Percentiles rank a stretch among this genome's conserved stretches.
These are phyloP conservation scores for Charina bottae DNA, from an alignment of 2,113 vertebrate genomes.

Conservation along the genomic window DNA sequence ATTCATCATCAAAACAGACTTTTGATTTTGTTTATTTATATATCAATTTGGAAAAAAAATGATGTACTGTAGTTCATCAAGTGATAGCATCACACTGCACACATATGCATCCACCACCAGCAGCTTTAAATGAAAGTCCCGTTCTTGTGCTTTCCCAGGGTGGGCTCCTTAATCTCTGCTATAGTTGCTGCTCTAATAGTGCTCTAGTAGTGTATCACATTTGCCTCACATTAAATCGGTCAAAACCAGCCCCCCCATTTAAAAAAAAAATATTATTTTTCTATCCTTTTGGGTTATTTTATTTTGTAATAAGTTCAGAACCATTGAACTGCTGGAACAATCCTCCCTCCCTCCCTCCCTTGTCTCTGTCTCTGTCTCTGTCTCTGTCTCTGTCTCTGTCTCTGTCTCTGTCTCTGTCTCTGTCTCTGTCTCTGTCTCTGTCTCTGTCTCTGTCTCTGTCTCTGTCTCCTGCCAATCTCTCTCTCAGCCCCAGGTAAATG, in stretches of 20 bases:
- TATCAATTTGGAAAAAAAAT: neutral
- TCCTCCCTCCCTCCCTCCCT: neutral
- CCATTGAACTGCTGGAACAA: neutral
- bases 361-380: too few species aligned
- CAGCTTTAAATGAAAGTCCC: neutral
- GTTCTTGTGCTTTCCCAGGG: neutral
- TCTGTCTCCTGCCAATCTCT: neutral
- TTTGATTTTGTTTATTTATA: neutral
- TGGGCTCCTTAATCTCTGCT: neutral
- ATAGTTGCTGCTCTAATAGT: neutral
- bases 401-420: too few species aligned
- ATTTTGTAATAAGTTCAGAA: neutral
- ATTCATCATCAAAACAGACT: neutral
- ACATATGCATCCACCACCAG: neutral
- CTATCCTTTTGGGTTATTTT: neutral
- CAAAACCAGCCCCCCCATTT: neutral
- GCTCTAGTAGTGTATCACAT: neutral
- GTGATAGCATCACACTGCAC: neutral
- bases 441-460: too few species aligned
- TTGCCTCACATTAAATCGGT: neutral
- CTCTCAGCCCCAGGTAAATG: neutral
- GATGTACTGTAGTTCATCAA: neutral
- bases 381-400: too few species aligned
- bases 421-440: too few species aligned
- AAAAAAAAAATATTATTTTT: neutral